A percentile compares a stretch with the other conserved stretches of the same genome.
Evolutionary conservation across 2,888 invertebrate genomes (phyloP).

Genomic region (Ophraella communa): DNA sequence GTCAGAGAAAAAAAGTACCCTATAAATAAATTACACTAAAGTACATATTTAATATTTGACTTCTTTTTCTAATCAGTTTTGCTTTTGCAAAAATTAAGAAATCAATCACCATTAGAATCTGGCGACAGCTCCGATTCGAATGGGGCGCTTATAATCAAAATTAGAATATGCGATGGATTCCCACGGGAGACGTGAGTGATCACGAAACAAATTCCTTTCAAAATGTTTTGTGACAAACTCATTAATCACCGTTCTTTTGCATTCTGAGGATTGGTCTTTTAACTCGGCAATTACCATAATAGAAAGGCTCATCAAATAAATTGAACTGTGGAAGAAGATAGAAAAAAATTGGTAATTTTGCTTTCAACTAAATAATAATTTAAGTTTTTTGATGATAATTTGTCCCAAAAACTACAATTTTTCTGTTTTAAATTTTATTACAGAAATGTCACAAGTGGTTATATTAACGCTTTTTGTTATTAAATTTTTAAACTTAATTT

Average conservation of each 20-base stretch:
- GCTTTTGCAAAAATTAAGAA: conserved; percentile 36
- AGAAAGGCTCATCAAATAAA: conserved; percentile 13
- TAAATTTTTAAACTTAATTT: no score
- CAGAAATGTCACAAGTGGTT: no score
- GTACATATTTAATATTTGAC: no score
- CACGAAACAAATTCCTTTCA: conserved; percentile 53
- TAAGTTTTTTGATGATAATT: no score
- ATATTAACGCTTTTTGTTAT: no score
- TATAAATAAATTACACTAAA: no score
- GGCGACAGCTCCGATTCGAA: conserved; percentile 46
- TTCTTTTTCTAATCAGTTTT: no score
- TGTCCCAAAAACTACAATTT: no score
- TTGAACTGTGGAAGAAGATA: background rate
- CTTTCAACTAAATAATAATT: no score
- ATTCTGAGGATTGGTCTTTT: conserved; percentile 42
- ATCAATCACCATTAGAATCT: conserved; percentile 42
- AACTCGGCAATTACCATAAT: conserved; percentile 36
- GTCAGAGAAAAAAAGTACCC: no score
- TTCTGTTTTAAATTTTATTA: no score
- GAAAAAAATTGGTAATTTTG: no score
- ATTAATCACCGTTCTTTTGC: conserved; percentile 46
- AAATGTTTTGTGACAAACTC: conserved; percentile 49
- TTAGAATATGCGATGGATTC: conserved; percentile 42
- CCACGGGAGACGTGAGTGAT: conserved; percentile 45
- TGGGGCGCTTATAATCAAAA: conserved; percentile 42